Conservation (phyloP, 2,113 vertebrate species). For the Pagrus major region DNA sequence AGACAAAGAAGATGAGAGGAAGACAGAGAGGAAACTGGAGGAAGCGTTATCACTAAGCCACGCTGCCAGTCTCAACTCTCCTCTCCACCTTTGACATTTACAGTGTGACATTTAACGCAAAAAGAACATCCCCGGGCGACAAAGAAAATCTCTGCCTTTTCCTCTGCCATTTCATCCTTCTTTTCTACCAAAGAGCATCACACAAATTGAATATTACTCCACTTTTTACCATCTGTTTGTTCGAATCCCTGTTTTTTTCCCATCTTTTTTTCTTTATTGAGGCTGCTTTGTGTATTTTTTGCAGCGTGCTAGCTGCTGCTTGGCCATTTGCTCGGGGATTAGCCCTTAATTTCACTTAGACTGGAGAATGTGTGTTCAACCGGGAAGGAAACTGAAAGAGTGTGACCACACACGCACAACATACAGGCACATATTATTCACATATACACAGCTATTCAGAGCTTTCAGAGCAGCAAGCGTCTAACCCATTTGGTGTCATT, state of each 20-base stretch:
- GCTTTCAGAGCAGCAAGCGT: constrained; percentile 44
- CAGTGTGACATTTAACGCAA: constrained; percentile 73
- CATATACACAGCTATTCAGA: constrained; percentile 26
- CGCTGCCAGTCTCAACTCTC: constrained; percentile 44
- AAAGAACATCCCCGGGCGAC: constrained; percentile 58
- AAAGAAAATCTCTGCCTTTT: constrained; percentile 52
- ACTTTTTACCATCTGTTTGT: constrained; percentile 39
- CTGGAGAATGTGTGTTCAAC: constrained; percentile 41
- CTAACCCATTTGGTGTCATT: constrained; percentile 58
- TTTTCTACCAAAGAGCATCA: constrained; percentile 59
- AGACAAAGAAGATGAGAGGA: constrained; percentile 36
- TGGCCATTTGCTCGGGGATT: constrained; percentile 70
- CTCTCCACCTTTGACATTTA: constrained; percentile 77
- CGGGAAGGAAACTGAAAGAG: constrained; percentile 35
- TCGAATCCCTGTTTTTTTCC: constrained; percentile 48
- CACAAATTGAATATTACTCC: constrained; percentile 71
- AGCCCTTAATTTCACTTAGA: constrained; percentile 73
- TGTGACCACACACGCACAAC: constrained; percentile 6
- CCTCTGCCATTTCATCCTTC: constrained; percentile 49
- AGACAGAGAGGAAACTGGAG: constrained; percentile 12
- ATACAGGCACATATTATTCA: not conserved
- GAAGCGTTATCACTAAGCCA: constrained; percentile 33
- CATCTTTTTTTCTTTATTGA: constrained; percentile 17
- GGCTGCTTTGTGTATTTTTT: constrained; percentile 43
- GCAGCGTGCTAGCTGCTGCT: constrained; percentile 39